These are phyloP conservation scores for Calcarius lapponicus DNA, from an alignment of 2,797 vertebrate genomes.

Conservation along the genomic window DNA sequence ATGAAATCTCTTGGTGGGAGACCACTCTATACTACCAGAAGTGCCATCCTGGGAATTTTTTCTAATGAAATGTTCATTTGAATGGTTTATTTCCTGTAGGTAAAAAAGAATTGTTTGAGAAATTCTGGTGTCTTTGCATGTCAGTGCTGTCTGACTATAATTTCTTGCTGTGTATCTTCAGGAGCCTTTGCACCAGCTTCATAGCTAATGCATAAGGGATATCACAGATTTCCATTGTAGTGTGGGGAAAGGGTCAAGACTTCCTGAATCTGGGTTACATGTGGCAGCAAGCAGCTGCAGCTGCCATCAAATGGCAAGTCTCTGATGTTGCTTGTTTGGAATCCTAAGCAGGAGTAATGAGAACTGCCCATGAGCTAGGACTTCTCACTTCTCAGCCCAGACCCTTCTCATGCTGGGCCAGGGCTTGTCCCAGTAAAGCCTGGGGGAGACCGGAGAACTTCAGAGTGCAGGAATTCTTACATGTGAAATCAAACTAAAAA, in stretches of 20 bases:
- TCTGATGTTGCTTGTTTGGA: neutral
- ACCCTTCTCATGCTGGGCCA: accelerated
- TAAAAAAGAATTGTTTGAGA: neutral
- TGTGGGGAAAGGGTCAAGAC: neutral
- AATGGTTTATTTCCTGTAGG: neutral
- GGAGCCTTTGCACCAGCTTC: neutral
- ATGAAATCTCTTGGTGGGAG: neutral
- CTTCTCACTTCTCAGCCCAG: neutral
- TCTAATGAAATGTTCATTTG: neutral
- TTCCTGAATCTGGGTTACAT: neutral
- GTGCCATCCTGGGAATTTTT: neutral
- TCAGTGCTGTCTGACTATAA: neutral
- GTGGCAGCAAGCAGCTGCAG: neutral
- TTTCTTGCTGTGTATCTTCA: neutral
- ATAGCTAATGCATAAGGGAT: neutral
- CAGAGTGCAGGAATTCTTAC: neutral
- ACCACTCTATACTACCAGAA: neutral
- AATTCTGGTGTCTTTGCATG: neutral
- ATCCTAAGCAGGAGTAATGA: neutral
- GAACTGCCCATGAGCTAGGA: neutral
- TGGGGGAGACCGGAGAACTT: accelerated
- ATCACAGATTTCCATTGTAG: neutral
- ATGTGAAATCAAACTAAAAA: neutral
- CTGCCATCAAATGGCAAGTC: accelerated
- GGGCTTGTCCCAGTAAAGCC: neutral